phyloP scores from a whole-genome alignment of 2,888 invertebrate genomes.

The Apodemia zela region DNA sequence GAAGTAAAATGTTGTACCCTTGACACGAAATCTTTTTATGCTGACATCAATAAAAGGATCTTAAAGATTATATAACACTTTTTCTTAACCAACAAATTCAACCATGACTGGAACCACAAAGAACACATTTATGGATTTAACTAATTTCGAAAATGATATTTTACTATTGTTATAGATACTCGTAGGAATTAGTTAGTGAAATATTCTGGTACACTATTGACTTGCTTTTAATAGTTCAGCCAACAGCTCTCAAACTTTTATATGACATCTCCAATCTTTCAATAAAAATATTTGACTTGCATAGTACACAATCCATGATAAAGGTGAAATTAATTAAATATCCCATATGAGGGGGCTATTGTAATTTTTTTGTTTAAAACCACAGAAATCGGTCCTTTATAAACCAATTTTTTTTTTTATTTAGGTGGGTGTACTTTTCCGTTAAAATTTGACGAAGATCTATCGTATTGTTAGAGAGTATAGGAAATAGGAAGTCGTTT shows the following conservation, averaged over 20 bases:
- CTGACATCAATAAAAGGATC: neutral
- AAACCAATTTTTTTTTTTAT: too few species aligned
- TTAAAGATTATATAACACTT: conserved; percentile 10
- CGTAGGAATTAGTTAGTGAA: neutral
- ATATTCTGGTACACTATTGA: neutral
- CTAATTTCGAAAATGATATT: neutral
- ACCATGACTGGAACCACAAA: neutral
- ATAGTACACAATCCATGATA: too few species aligned
- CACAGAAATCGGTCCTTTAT: too few species aligned
- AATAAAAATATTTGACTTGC: neutral
- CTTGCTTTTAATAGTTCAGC: conserved; percentile 16
- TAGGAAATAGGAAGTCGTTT: too few species aligned
- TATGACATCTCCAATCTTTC: neutral
- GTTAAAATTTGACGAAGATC: too few species aligned
- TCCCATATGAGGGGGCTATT: too few species aligned
- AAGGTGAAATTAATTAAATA: too few species aligned
- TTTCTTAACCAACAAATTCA: neutral
- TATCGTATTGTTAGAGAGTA: too few species aligned
- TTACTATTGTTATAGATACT: neutral
- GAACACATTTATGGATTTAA: too few species aligned
- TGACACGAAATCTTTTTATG: neutral
- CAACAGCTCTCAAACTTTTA: conserved; percentile 4
- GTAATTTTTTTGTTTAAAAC: too few species aligned
- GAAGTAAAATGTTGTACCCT: neutral
- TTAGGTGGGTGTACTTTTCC: too few species aligned